Evolutionary conservation across 2,113 vertebrate genomes (phyloP).

Genomic region (Chionodraco myersi): DNA sequence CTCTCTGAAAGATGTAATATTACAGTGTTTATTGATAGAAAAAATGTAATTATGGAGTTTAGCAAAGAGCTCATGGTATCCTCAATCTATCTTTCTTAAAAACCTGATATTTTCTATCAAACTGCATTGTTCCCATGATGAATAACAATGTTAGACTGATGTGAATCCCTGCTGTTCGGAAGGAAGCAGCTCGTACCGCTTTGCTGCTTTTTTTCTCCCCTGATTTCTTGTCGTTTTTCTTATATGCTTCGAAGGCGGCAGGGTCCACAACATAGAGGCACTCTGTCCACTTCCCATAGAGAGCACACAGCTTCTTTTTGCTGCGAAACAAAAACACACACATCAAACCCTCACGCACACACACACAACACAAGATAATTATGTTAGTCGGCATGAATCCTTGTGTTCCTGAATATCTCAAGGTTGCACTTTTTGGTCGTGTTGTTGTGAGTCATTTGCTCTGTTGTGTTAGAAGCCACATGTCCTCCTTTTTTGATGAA

Average conservation of each 20-base stretch:
- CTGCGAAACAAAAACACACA: constrained; percentile 73
- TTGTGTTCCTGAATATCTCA: neutral
- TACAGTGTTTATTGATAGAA: neutral
- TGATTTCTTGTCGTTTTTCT: constrained; percentile 91
- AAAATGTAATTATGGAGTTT: neutral
- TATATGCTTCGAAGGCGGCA: constrained; percentile 89
- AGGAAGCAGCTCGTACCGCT: constrained; percentile 81
- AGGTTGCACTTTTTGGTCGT: neutral
- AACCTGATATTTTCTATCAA: neutral
- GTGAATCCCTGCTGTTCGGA: neutral
- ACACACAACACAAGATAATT: neutral
- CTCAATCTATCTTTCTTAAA: neutral
- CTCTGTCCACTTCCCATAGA: constrained; percentile 99
- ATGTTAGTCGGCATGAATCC: neutral
- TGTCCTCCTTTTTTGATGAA: neutral
- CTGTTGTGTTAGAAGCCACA: neutral
- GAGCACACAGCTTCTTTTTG: constrained; percentile 93
- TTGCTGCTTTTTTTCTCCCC: constrained; percentile 92
- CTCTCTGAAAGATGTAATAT: neutral
- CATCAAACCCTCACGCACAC: neutral
- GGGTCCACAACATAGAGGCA: constrained; percentile 91
- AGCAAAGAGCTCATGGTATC: neutral
- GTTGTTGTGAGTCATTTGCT: neutral
- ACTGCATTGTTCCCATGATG: neutral
- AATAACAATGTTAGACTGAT: neutral